A percentile compares a stretch with the other conserved stretches of the same genome.
These are phyloP conservation scores for Falco punctatus DNA, from an alignment of 2,113 vertebrate species.

Conservation along the genomic window DNA sequence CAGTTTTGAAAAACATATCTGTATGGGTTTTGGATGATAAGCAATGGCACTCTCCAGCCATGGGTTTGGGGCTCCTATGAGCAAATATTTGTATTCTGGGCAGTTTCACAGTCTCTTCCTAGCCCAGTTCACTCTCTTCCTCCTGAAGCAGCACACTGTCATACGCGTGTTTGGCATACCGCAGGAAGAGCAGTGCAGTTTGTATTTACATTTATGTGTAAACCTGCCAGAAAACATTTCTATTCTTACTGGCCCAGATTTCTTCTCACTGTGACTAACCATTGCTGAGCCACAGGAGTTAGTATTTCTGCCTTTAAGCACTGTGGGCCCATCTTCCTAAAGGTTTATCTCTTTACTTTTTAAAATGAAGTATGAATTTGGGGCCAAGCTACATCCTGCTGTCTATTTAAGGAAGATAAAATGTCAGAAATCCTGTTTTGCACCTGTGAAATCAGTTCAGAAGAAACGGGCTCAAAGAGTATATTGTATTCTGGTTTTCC, in stretches of 20 bases:
- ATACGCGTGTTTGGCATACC: neutral
- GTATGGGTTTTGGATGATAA: neutral
- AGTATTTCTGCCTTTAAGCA: neutral
- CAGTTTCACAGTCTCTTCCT: neutral
- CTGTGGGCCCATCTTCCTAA: neutral
- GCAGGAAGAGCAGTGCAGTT: neutral
- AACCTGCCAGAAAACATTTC: conserved; percentile 30
- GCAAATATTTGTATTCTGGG: neutral
- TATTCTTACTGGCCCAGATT: conserved; percentile 51
- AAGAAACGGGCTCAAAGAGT: conserved; percentile 13
- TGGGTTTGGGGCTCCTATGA: neutral
- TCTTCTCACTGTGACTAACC: neutral
- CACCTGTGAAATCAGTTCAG: conserved; percentile 24
- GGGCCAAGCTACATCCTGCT: neutral
- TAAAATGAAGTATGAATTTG: conserved; percentile 7
- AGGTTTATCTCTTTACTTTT: neutral
- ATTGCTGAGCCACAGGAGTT: conserved; percentile 1
- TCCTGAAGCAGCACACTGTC: neutral
- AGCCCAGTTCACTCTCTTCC: neutral
- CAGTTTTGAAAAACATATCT: neutral
- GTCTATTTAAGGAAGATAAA: conserved; percentile 25
- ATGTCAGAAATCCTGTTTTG: conserved; percentile 18
- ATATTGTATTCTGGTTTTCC: conserved; percentile 2
- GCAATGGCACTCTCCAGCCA: neutral
- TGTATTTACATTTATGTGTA: conserved; percentile 34